phyloP scores from a whole-genome alignment of 2,888 invertebrate genomes.

The Saturnia pavonia region DNA sequence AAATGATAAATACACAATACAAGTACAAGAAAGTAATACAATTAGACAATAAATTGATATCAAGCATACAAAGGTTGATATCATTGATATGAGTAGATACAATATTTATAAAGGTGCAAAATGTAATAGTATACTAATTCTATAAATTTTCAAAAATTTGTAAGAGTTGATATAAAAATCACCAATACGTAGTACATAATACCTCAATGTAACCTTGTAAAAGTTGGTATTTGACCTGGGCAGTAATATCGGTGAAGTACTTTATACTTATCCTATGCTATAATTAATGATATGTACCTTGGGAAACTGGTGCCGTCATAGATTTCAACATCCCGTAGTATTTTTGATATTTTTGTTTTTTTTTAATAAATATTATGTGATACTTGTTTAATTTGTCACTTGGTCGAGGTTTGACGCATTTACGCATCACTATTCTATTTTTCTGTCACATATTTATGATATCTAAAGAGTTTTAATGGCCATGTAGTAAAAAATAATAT shows the following conservation, averaged over 20 bases:
- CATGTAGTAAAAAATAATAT: not conserved
- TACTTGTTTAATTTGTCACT: slow-evolving; percentile 39
- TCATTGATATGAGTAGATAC: not conserved
- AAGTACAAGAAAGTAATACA: not conserved
- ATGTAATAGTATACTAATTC: too few species aligned
- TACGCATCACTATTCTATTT: slow-evolving; percentile 22
- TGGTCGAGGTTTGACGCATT: slow-evolving; percentile 33
- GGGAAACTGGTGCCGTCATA: slow-evolving; percentile 23
- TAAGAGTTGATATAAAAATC: too few species aligned
- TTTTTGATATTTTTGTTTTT: slow-evolving; percentile 38
- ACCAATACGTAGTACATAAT: too few species aligned
- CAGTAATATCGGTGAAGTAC: not conserved
- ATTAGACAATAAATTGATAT: not conserved
- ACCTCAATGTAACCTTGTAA: too few species aligned
- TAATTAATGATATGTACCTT: slow-evolving; percentile 26
- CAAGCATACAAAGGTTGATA: not conserved
- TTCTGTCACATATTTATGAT: slow-evolving; percentile 12
- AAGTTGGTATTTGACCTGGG: not conserved
- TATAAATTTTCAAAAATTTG: too few species aligned
- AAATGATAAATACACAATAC: not conserved
- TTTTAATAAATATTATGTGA: slow-evolving; percentile 26
- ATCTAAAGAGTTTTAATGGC: slow-evolving; percentile 9
- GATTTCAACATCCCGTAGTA: slow-evolving; percentile 37
- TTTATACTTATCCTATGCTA: not conserved
- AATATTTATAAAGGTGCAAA: not conserved